These are phyloP conservation scores for Sarcoramphus papa DNA, from an alignment of 2,797 vertebrate species.

Conservation along the genomic window DNA sequence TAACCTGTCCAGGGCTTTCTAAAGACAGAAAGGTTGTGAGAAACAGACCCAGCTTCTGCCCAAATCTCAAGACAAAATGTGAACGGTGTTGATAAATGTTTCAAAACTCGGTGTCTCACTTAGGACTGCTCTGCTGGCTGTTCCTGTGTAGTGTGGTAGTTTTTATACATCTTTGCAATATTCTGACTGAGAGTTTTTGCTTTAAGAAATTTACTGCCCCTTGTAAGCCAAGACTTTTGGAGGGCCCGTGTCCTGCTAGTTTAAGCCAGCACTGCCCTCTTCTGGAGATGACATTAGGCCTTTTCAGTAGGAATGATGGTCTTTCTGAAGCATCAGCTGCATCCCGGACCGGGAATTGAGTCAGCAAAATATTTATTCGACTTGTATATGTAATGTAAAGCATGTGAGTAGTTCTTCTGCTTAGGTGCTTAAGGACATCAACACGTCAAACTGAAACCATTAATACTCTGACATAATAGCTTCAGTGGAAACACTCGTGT, in stretches of 20 bases:
- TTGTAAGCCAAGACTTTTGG: background rate
- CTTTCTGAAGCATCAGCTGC: background rate
- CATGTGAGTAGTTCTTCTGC: background rate
- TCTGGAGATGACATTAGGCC: conserved; percentile 10
- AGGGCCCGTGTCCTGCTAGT: background rate
- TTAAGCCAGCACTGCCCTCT: conserved; percentile 62
- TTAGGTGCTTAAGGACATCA: background rate
- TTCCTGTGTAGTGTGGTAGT: background rate
- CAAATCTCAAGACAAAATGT: background rate
- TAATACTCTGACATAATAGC: background rate
- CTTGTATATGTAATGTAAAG: background rate
- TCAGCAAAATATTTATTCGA: background rate
- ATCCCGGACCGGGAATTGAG: too few species aligned
- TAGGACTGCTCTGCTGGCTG: background rate
- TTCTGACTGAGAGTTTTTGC: background rate
- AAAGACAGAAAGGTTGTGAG: background rate
- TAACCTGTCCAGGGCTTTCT: background rate
- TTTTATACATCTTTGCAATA: background rate
- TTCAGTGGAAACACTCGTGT: background rate
- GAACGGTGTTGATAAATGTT: background rate
- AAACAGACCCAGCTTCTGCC: background rate
- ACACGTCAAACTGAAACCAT: background rate
- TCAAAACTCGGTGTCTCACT: background rate
- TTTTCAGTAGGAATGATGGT: background rate
- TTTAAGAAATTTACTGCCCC: background rate